Evolutionary conservation across 2,888 invertebrate species (phyloP).

Genomic region (Liodrosophila aerea): DNA sequence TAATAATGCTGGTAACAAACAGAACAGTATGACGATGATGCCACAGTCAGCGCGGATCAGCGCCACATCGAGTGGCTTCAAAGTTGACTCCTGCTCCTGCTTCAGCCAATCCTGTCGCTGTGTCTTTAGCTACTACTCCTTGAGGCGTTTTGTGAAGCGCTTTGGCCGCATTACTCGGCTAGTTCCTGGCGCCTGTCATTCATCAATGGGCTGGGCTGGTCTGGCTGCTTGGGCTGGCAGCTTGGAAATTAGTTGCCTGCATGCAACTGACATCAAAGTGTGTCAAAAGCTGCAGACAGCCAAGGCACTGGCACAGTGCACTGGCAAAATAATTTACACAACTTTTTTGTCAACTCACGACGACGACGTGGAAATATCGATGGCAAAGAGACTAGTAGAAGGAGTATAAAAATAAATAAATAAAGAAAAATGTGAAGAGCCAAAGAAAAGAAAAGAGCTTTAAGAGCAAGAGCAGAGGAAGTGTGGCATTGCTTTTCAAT

Average conservation of each 20-base stretch:
- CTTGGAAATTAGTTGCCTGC: conserved; percentile 57
- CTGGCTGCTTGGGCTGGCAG: conserved; percentile 12
- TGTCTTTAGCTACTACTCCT: conserved; percentile 20
- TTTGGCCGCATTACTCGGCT: conserved; percentile 54
- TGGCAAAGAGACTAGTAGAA: neutral
- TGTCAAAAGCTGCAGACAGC: conserved; percentile 50
- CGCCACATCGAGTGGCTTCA: conserved; percentile 24
- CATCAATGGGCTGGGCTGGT: conserved; percentile 44
- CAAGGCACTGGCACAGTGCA: conserved; percentile 44
- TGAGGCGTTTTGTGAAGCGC: conserved; percentile 48
- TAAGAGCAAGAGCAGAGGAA: conserved; percentile 15
- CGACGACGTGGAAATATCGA: conserved; percentile 22
- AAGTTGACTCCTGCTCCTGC: neutral
- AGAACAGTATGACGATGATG: conserved; percentile 37
- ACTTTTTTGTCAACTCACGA: conserved; percentile 68
- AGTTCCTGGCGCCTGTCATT: conserved; percentile 50
- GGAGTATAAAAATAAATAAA: conserved; percentile 8
- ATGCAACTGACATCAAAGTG: conserved; percentile 74
- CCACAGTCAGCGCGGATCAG: conserved; percentile 29
- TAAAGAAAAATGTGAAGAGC: conserved; percentile 23
- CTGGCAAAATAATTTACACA: conserved; percentile 69
- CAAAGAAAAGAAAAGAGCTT: neutral
- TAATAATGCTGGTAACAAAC: conserved; percentile 50
- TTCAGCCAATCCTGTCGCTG: neutral
- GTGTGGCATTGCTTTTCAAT: conserved; percentile 59